These are phyloP conservation scores for Amblyraja radiata DNA, from an alignment of 2,797 vertebrate species.

Conservation along the genomic window DNA sequence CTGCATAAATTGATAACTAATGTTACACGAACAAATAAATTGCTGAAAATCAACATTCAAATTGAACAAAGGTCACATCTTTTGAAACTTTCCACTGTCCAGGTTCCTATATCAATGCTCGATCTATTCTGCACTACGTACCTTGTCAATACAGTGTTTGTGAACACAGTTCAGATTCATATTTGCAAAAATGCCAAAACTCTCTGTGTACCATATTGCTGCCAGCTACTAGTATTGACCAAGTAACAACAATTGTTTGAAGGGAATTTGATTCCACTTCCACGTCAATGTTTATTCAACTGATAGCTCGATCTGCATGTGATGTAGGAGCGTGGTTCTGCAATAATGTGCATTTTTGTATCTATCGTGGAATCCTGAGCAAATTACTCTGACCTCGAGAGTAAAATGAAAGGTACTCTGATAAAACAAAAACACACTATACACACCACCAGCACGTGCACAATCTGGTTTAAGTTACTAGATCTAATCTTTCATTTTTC, in stretches of 20 bases:
- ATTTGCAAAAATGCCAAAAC: not conserved
- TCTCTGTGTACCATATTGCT: not conserved
- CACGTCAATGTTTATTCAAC: not conserved
- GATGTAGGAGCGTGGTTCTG: not conserved
- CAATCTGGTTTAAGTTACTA: not conserved
- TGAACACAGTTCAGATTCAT: not conserved
- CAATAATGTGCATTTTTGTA: not conserved
- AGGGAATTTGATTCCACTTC: not conserved
- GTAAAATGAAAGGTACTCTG: not conserved
- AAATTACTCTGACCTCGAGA: not conserved
- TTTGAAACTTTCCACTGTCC: slow-evolving; percentile 4
- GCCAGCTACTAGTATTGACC: not conserved
- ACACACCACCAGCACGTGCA: not conserved
- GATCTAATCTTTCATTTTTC: not conserved
- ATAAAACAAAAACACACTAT: not conserved
- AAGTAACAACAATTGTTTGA: not conserved
- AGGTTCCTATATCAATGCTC: not conserved
- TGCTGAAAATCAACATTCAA: not conserved
- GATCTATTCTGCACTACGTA: not conserved
- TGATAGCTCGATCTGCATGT: not conserved
- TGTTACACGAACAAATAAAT: not conserved
- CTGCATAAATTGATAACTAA: not conserved
- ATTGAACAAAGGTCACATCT: not conserved
- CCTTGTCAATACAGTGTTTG: not conserved
- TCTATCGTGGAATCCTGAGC: not conserved